Base-by-base conservation (phyloP, 2,113 vertebrate species). In the Heterotis niloticus region DNA sequence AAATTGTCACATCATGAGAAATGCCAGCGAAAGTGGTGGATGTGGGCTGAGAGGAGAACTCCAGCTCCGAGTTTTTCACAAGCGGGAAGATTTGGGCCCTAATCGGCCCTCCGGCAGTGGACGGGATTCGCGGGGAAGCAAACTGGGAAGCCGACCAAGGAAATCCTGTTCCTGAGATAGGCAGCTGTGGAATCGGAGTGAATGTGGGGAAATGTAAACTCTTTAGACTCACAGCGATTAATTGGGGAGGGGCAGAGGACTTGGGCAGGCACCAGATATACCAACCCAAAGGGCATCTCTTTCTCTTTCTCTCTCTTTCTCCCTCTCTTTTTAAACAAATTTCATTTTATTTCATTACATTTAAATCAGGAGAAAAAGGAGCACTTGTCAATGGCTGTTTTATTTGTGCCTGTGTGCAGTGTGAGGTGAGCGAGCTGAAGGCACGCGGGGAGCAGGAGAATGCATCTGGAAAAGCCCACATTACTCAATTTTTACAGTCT, bases 141-240 rank as follows among this genome's bases (percentile, higher is more conserved):
- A 89, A 90, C 87, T 88, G 90, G 90, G 90, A 92, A 91, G 86
- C 87, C 80, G 88, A 91, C 92, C 92, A 93, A 92, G 92, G 90
- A 92, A 92, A 93, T 93, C 91, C 90, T 91, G 89, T 91, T 90
- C 85, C 88, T 91, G 87, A 90, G 90, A 93, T 90, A 91, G 91
- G 90, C 92, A 92, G 90, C 90, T 91, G 90, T 91, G 88, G 90
- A 93, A 91, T 92, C 90, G 87, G 87, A 92, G 92, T 89, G 90
- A 88, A 88, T 92, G 86, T 90, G 88, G 85, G 90, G 90, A 89
- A 87, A 44, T 57, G 86, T 84, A 90, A 89, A 91, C 78, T 80
- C 79, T 68, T 76, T 80, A 60, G 28, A 66, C 69, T 81, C 69
- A 64, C 60, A 60, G 44, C 10, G 60, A 73, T 65, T 73, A 71